A percentile compares a stretch with the other conserved stretches of the same genome.
Evolutionary conservation across 64 coral and sea anemone species (phyloP).

Genomic region (Porites lutea): DNA sequence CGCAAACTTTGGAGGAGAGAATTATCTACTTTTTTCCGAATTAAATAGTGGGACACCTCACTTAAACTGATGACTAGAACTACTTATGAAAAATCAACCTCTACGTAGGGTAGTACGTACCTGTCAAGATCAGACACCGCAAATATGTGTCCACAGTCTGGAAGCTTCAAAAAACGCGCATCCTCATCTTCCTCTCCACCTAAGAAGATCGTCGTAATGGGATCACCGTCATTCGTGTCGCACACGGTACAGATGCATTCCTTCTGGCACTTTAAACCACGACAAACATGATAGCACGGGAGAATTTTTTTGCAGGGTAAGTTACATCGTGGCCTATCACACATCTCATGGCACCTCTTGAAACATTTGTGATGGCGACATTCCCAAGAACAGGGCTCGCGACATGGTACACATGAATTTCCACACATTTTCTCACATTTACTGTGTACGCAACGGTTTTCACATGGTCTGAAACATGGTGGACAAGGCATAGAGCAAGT

Average conservation of each 20-base stretch:
- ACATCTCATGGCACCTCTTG: slow-evolving; percentile 50
- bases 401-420: slow-evolving; percentile 51
- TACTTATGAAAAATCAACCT: too few relatives aligned
- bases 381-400: slow-evolving; percentile 37
- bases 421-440: slow-evolving; percentile 53
- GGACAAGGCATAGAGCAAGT: slow-evolving; percentile 56
- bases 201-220: slow-evolving; percentile 44
- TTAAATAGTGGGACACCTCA: too few relatives aligned
- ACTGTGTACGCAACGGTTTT: slow-evolving; percentile 60
- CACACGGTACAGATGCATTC: slow-evolving; percentile 65
- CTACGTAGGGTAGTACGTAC: neutral
- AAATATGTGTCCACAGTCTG: slow-evolving; percentile 90
- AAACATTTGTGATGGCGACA: slow-evolving; percentile 65
- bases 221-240: neutral
- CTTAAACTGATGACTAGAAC: too few relatives aligned
- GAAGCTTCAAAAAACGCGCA: slow-evolving; percentile 71
- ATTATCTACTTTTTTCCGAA: too few relatives aligned
- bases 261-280: slow-evolving; percentile 47
- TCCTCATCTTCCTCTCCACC: slow-evolving; percentile 62
- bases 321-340: slow-evolving; percentile 59
- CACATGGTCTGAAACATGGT: slow-evolving; percentile 47
- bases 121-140: slow-evolving; percentile 71
- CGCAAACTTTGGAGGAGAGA: too few relatives aligned
- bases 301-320: slow-evolving; percentile 37
- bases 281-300: slow-evolving; percentile 15